Percentiles rank a stretch among this genome's conserved stretches.
Conservation (phyloP, 2,113 vertebrate genomes). For the Orcinus orca region DNA sequence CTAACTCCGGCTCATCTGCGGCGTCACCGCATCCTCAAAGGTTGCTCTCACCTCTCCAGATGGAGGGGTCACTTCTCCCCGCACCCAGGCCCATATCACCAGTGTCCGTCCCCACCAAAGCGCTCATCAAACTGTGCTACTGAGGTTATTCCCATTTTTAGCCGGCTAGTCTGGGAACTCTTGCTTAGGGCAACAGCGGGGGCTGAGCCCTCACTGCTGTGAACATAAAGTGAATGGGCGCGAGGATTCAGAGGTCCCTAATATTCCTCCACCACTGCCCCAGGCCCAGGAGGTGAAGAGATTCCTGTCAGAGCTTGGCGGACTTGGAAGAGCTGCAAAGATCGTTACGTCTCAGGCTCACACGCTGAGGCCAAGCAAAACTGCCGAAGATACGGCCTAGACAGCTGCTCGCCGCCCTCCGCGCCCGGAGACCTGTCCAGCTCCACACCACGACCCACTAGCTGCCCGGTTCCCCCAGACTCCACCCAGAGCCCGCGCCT, state of each 20-base stretch:
- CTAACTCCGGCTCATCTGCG: background rate
- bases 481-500: background rate
- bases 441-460: rapidly evolving
- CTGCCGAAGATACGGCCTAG: background rate
- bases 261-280: background rate
- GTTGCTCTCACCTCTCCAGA: background rate
- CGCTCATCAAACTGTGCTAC: background rate
- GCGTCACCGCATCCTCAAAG: background rate
- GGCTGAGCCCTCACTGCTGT: background rate
- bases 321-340: background rate
- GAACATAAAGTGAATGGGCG: background rate
- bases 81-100: background rate
- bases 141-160: background rate
- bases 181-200: background rate
- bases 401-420: background rate
- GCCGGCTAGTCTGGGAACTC: background rate
- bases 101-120: background rate
- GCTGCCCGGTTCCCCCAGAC: rapidly evolving
- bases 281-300: background rate
- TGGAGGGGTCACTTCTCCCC: background rate
- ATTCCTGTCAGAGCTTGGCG: background rate
- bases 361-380: background rate
- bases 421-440: background rate
- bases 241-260: background rate
- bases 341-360: background rate